Base-by-base conservation (phyloP, 2,888 invertebrate species). In the Artemia sinica region DNA sequence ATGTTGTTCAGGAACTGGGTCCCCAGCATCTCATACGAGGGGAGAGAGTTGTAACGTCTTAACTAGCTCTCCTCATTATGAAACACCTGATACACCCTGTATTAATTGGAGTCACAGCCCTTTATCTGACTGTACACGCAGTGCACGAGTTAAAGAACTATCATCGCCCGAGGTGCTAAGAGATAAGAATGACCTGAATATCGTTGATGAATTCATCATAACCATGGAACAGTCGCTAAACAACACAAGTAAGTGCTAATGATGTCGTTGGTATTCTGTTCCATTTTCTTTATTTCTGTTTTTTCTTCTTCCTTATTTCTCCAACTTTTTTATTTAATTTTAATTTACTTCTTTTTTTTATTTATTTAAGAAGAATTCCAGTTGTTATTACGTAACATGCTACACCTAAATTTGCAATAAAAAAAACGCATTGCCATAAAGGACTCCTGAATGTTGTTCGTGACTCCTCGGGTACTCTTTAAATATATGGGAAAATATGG, bases 201-300 rank as follows among this genome's bases (percentile, higher is more conserved):
- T 58, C 18, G 58, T 58, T n/a, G 18, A 58, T 58, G 18, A 58
- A 18, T 58, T 58, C 18, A 14, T 58, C n/a, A 58, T 18, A 18
- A 58, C 58, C 14, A 58, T 58, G 58, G 58, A 58, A 18, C 58
- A 58, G 58, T 58, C 58, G 10, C n/a, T 58, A n/a, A 58, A 58
- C 10, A 58, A 14, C 8, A 58, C 58, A 10, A 18, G 58, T 58
- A 58, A 8, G 58, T 28, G 4, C 28, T 28, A 28, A 2, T 28
- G 28, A n/a, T n/a, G n/a, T n/a, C n/a, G n/a, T n/a, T n/a, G n/a
- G n/a, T n/a, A n/a, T n/a, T n/a, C n/a, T n/a, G n/a, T n/a, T n/a
- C n/a, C n/a, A n/a, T n/a, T n/a, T n/a, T n/a, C n/a, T n/a, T n/a
- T n/a, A n/a, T n/a, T n/a, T n/a, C n/a, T n/a, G n/a, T n/a, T n/a